These are phyloP conservation scores for Salvelinus namaycush DNA, from an alignment of 2,113 vertebrate genomes.

Conservation along the genomic window DNA sequence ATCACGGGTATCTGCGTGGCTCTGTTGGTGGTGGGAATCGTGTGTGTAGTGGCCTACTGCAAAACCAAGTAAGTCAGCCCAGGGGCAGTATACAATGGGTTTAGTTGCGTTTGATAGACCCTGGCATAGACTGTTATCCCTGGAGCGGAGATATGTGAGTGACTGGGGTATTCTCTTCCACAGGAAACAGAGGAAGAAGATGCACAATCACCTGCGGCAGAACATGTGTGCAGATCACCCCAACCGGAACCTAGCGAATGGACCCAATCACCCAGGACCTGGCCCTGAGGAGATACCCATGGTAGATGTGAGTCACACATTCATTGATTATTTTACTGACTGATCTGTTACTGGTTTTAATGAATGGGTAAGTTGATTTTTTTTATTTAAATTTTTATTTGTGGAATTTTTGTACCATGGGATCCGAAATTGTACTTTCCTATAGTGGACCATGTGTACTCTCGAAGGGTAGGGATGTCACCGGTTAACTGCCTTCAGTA, in stretches of 20 bases:
- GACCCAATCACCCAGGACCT: conserved; percentile 93
- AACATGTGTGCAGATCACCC: conserved; percentile 96
- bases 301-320: conserved; percentile 84
- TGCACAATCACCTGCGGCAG: conserved; percentile 95
- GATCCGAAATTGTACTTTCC: too few relatives aligned
- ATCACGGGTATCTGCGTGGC: conserved; percentile 98
- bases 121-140: too few relatives aligned
- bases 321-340: not conserved
- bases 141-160: not conserved
- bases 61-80: conserved; percentile 95
- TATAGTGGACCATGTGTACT: too few relatives aligned
- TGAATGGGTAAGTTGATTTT: not conserved
- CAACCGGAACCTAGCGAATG: conserved; percentile 90
- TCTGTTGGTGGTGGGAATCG: conserved; percentile 95
- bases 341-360: not conserved
- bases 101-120: too few relatives aligned
- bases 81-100: too few relatives aligned
- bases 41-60: conserved; percentile 98
- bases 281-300: conserved; percentile 97
- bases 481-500: too few relatives aligned
- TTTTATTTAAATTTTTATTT: too few relatives aligned
- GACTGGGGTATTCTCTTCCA: conserved; percentile 41
- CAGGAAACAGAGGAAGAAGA: conserved; percentile 97
- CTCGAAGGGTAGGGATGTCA: too few relatives aligned
- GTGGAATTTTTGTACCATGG: too few relatives aligned